Evolutionary conservation across 2,888 invertebrate species (phyloP).

Genomic region (Phrixothrix hirtus): DNA sequence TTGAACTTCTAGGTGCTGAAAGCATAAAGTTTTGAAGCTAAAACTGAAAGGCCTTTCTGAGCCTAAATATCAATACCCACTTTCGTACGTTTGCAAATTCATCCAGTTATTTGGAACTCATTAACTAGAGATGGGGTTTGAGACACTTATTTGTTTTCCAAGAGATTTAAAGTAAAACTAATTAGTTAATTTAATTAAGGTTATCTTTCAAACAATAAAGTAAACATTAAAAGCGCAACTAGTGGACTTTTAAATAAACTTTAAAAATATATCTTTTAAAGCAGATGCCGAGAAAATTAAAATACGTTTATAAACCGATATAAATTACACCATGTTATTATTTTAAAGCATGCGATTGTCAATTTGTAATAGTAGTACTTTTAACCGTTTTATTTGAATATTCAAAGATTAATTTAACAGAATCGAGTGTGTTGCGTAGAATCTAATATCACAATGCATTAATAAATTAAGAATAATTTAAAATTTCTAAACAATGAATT

Average conservation of each 20-base stretch:
- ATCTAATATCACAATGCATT: background rate
- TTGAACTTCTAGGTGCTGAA: too few relatives aligned
- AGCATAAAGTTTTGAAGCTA: too few relatives aligned
- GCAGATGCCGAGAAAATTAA: too few relatives aligned
- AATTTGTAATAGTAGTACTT: background rate
- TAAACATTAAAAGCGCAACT: conserved; percentile 4
- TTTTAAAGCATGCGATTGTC: too few relatives aligned
- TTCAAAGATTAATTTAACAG: background rate
- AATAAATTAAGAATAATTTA: too few relatives aligned
- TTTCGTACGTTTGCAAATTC: conserved; percentile 6
- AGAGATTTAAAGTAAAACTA: conserved; percentile 7
- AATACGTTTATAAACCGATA: too few relatives aligned
- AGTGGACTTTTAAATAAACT: background rate
- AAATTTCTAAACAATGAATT: too few relatives aligned
- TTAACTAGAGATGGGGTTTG: conserved; percentile 7
- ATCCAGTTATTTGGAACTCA: conserved; percentile 7
- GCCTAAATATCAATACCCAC: conserved; percentile 10
- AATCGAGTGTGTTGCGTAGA: too few relatives aligned
- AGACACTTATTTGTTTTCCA: conserved; percentile 7
- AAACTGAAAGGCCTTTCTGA: conserved; percentile 5
- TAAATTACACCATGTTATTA: too few relatives aligned
- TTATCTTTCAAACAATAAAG: background rate
- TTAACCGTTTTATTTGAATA: background rate
- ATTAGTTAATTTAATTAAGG: conserved; percentile 11
- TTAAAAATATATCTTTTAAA: background rate